Conservation (phyloP, 2,113 vertebrate species). For the Collichthys lucidus region DNA sequence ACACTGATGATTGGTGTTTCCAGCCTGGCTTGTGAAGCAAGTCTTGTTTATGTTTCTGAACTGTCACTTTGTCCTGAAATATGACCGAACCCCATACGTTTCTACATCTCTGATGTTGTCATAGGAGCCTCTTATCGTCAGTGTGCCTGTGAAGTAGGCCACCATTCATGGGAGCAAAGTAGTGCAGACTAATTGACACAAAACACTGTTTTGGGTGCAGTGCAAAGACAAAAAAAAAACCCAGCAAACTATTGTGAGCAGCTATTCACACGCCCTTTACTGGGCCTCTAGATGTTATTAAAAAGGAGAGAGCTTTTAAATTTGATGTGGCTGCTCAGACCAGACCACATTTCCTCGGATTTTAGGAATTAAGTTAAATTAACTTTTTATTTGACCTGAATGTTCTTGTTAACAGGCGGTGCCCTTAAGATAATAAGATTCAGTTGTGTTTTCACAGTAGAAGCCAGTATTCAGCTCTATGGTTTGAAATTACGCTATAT, state of each 20-base stretch:
- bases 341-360: slow-evolving; percentile 67
- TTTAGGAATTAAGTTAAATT: slow-evolving; percentile 41
- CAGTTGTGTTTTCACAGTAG: not conserved
- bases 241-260: slow-evolving; percentile 68
- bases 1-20: slow-evolving; percentile 46
- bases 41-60: slow-evolving; percentile 18
- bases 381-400: slow-evolving; percentile 33
- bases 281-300: slow-evolving; percentile 73
- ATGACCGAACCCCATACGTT: not conserved
- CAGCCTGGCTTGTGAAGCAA: not conserved
- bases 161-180: slow-evolving; percentile 56
- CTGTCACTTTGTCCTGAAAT: slow-evolving; percentile 4
- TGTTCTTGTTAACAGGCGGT: not conserved
- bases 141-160: slow-evolving; percentile 57
- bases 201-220: slow-evolving; percentile 63
- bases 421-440: slow-evolving; percentile 17
- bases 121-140: slow-evolving; percentile 31
- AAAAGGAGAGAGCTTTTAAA: slow-evolving; percentile 46
- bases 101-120: slow-evolving; percentile 2
- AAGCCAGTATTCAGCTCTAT: slow-evolving; percentile 14
- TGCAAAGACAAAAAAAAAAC: slow-evolving; percentile 62
- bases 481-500: not conserved
- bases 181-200: slow-evolving; percentile 71
- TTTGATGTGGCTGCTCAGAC: slow-evolving; percentile 47
- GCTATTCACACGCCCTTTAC: slow-evolving; percentile 58